Percentiles rank a stretch among this genome's conserved stretches.
These are phyloP conservation scores for Leuciscus waleckii DNA, from an alignment of 2,797 vertebrate species.

Conservation along the genomic window DNA sequence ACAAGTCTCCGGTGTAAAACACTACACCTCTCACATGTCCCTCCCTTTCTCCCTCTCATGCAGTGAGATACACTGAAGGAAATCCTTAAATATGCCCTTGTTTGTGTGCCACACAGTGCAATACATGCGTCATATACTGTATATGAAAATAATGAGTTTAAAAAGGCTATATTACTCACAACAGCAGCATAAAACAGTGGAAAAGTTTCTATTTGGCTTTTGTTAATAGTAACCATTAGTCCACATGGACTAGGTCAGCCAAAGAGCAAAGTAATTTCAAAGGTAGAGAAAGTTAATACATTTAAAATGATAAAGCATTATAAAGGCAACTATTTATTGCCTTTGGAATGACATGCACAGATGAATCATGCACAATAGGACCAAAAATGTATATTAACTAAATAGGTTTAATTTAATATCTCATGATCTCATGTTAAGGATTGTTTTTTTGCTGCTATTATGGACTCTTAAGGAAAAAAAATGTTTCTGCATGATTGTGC, in stretches of 20 bases:
- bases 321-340: background rate
- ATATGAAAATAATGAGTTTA: background rate
- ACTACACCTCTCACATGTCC: background rate
- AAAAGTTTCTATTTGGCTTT: no score
- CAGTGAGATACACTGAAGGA: background rate
- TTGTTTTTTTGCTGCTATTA: background rate
- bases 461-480: background rate
- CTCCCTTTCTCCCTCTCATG: background rate
- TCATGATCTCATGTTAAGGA: background rate
- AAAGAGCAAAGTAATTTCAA: background rate
- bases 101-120: background rate
- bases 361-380: conserved; percentile 7
- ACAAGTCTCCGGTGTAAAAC: conserved; percentile 32
- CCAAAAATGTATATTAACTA: background rate
- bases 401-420: background rate
- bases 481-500: background rate
- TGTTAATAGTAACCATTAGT: background rate
- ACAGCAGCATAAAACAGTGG: background rate
- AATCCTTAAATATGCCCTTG: background rate
- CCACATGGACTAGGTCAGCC: background rate
- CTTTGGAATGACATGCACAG: background rate
- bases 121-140: background rate
- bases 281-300: background rate
- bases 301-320: background rate
- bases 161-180: background rate